Percentiles rank a stretch among this genome's conserved stretches.
Evolutionary conservation across 2,888 invertebrate species (phyloP).

Genomic region (Zaprionus obscuricornis): DNA sequence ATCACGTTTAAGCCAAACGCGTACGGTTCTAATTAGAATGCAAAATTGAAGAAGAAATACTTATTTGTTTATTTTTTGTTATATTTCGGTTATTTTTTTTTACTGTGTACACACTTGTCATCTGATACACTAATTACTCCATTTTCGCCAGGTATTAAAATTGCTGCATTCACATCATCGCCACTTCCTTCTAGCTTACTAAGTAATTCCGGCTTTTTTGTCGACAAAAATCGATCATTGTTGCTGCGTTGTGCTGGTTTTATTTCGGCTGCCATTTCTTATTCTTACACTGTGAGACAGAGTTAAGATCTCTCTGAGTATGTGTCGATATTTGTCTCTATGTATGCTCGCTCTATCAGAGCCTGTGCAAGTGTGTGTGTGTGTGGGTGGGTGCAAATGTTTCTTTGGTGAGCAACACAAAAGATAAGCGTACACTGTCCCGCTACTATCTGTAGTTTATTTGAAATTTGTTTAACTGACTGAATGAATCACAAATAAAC

Average conservation of each 20-base stretch:
- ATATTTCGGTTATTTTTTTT: not conserved
- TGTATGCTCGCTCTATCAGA: too few relatives aligned
- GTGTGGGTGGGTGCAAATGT: slow-evolving; percentile 6
- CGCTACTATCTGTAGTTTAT: not conserved
- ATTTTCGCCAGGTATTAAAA: slow-evolving; percentile 96
- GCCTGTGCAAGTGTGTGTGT: too few relatives aligned
- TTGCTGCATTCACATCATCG: slow-evolving; percentile 96
- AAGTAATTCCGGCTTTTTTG: slow-evolving; percentile 93
- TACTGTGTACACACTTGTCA: slow-evolving; percentile 91
- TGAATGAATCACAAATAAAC: slow-evolving; percentile 55
- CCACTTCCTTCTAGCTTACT: slow-evolving; percentile 95
- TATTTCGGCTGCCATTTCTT: slow-evolving; percentile 92
- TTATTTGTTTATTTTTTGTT: not conserved
- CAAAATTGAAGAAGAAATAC: not conserved
- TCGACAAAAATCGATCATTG: slow-evolving; percentile 92
- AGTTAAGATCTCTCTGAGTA: too few relatives aligned
- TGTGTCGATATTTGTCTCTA: too few relatives aligned
- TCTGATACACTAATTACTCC: slow-evolving; percentile 98
- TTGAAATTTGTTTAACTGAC: slow-evolving; percentile 24
- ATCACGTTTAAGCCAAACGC: slow-evolving; percentile 98
- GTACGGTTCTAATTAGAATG: slow-evolving; percentile 89
- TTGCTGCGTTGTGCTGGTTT: slow-evolving; percentile 92
- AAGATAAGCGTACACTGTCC: slow-evolving; percentile 14
- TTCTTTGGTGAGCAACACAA: slow-evolving; percentile 6
- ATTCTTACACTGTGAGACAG: slow-evolving; percentile 20